A percentile compares a stretch with the other conserved stretches of the same genome.
Conservation (phyloP, 2,797 vertebrate species). For the Myripristis murdjan region DNA sequence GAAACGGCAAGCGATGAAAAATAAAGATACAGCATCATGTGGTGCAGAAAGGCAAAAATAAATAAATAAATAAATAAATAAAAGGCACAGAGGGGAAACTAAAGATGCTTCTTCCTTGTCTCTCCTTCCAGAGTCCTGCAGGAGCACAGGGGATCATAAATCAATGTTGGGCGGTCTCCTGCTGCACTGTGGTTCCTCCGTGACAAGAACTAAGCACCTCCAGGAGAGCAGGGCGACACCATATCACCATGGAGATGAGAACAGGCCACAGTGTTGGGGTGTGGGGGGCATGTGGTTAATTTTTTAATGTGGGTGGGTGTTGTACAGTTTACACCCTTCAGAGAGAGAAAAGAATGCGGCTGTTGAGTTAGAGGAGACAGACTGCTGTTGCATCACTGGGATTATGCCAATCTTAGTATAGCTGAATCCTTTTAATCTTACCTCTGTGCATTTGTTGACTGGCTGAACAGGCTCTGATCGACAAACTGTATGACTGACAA, state of each 20-base stretch:
- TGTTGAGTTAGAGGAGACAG: neutral
- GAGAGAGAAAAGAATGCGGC: neutral
- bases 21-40: neutral
- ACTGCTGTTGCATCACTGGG: neutral
- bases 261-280: neutral
- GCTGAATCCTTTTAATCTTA: too few species aligned
- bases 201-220: neutral
- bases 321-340: neutral
- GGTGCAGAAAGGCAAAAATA: neutral
- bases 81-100: neutral
- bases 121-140: neutral
- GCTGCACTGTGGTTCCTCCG: neutral
- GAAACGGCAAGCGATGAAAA: too few species aligned
- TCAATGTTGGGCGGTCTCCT: too few species aligned
- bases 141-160: neutral
- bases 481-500: too few species aligned
- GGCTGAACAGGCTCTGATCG: too few species aligned
- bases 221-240: neutral
- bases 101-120: too few species aligned
- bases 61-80: neutral
- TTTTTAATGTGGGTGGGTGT: neutral
- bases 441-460: too few species aligned
- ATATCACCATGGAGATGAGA: slow-evolving; percentile 10
- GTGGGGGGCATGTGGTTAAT: neutral
- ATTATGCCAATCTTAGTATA: neutral